Conservation (phyloP, 2,113 vertebrate genomes). For the Siniperca knerii region DNA sequence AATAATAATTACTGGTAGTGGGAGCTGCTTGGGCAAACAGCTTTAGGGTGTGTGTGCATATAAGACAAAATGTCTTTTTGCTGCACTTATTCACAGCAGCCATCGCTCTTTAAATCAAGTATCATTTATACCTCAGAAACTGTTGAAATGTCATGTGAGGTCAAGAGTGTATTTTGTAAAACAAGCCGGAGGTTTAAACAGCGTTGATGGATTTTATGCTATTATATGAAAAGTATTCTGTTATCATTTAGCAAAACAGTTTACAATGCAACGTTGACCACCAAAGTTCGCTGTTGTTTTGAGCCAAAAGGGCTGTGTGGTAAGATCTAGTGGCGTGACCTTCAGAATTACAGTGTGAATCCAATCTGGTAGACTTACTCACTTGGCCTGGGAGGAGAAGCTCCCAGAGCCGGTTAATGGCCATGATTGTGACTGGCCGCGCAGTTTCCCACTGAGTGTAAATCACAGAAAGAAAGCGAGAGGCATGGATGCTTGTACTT, state of each 20-base stretch:
- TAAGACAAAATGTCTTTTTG: not conserved
- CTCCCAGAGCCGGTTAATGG: conserved; percentile 36
- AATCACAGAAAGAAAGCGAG: conserved; percentile 52
- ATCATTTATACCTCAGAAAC: conserved; percentile 35
- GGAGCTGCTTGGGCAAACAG: conserved; percentile 46
- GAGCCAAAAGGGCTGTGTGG: conserved; percentile 12
- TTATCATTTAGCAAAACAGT: not conserved
- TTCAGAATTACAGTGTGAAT: conserved; percentile 52
- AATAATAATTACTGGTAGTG: conserved; percentile 70
- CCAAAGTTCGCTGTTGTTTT: not conserved
- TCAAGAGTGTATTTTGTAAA: conserved; percentile 20
- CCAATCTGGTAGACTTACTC: conserved; percentile 53
- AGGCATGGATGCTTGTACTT: conserved; percentile 14
- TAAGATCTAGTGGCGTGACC: conserved; percentile 50
- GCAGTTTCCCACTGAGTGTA: conserved; percentile 50
- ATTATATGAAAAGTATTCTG: not conserved
- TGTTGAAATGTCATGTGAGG: conserved; percentile 3
- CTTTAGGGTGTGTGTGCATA: conserved; percentile 10
- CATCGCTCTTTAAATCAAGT: not conserved
- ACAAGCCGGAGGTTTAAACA: not conserved
- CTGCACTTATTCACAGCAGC: conserved; percentile 28
- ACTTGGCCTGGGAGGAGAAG: conserved; percentile 46
- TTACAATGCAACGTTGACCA: not conserved
- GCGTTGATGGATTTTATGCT: not conserved
- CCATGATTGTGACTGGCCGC: conserved; percentile 35